Base-by-base conservation (phyloP, 2,888 invertebrate species). In the Drosophila helvetica region DNA sequence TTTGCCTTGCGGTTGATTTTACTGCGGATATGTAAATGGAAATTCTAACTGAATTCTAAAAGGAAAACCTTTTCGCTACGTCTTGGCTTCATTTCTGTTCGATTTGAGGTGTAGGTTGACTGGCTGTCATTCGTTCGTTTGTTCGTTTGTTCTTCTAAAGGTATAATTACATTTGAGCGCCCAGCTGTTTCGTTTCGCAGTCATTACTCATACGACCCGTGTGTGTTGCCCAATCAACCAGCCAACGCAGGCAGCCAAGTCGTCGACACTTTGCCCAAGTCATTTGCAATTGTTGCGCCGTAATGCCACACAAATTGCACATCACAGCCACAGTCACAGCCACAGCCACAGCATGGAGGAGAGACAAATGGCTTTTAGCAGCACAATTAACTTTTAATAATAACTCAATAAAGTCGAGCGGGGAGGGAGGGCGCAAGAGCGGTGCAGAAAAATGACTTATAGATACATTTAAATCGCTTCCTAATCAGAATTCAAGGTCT, bases 401-500 rank as follows among this genome's bases (percentile, higher is more conserved):
- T 72, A 82, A 75, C 79, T 81, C 77, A 81, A 84, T 84, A 75
- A 75, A 79, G 54, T 67, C 54, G 65, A 60, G 52, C 48, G 65
- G 45, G 53, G 42, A 60, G 48, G 69, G 45, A 53, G 45, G 57
- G 46, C 25, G 64, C 46, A 50, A 48, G 58, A 52, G 52, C n/a
- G 27, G 55, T 19, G 45, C 67, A 66, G 59, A 72, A 67, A 74
- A 77, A 75, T 76, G 79, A 78, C 70, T 79, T 51, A 70, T 80
- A 80, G 85, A 79, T 77, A 84, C 60, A 81, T 80, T 77, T 62
- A 82, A 85, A 84, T 86, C 82, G 87, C 79, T 86, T 86, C 85
- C 87, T 85, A 86, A 86, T 85, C 87, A 82, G 79, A 80, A 86
- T 85, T 85, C 85, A 86, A 86, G 85, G 85, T 74, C 75, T 59